These are phyloP conservation scores for Scaptomyza pallida DNA, from an alignment of 1,140 invertebrate genomes.

Conservation along the genomic window DNA sequence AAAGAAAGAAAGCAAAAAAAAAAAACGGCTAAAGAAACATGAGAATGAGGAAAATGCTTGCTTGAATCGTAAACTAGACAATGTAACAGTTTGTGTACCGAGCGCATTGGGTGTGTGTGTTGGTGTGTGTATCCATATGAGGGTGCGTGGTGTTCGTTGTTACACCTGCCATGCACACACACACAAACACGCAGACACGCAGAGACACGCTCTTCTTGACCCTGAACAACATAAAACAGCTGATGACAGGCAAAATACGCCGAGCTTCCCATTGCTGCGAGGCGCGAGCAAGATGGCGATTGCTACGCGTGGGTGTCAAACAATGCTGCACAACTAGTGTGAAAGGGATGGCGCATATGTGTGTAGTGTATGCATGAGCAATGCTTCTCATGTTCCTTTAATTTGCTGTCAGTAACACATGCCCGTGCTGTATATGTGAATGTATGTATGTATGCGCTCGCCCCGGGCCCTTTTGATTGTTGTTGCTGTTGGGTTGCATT, in stretches of 20 bases:
- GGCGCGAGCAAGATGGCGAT: slow-evolving; percentile 35
- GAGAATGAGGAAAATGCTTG: slow-evolving; percentile 32
- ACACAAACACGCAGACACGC: too few relatives aligned
- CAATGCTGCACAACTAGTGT: background rate
- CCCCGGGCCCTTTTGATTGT: background rate
- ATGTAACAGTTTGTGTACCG: slow-evolving; percentile 26
- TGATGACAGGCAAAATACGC: slow-evolving; percentile 65
- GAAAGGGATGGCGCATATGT: slow-evolving; percentile 19
- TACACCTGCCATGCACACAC: slow-evolving; percentile 73
- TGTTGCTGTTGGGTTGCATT: background rate
- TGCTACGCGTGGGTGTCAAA: slow-evolving; percentile 1
- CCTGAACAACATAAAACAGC: slow-evolving; percentile 80
- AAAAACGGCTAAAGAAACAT: slow-evolving; percentile 4
- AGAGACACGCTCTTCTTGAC: slow-evolving; percentile 72
- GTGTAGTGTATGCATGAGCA: slow-evolving; percentile 1
- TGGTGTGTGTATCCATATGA: background rate
- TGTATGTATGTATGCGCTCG: too few relatives aligned
- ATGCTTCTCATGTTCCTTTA: slow-evolving; percentile 44
- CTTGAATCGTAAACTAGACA: slow-evolving; percentile 61
- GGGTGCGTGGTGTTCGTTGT: slow-evolving; percentile 9
- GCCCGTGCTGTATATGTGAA: background rate
- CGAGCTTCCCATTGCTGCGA: background rate
- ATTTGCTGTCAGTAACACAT: slow-evolving; percentile 47
- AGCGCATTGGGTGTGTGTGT: slow-evolving; percentile 5
- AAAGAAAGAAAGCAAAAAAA: background rate